Base-by-base conservation (phyloP, 1,140 invertebrate genomes). In the Harpegnathos saltator region DNA sequence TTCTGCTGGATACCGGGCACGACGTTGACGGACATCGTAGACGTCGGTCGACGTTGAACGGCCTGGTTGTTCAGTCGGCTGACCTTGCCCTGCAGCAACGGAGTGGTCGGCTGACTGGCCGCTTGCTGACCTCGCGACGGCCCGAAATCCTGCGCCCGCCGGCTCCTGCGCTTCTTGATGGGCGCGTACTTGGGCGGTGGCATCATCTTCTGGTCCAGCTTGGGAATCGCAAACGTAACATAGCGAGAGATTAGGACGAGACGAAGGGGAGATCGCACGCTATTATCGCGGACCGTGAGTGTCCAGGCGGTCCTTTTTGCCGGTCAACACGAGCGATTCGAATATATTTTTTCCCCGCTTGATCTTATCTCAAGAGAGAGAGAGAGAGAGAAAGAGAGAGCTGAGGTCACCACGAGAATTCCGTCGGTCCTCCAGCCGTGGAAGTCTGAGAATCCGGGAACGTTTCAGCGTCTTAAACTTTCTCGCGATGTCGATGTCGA, bases 161-260 rank as follows among this genome's bases (percentile, higher is more conserved):
- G 96, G 15, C 95, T 95, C 82, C 95, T 94, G 4, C 95, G 94
- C 87, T 97, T 96, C 85, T 96, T 96, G 22, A 96, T 95, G 12
- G 95, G 93, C 15, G 94, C 95, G 86, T 95, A 95, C 88, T 97
- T 97, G 11, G 96, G 96, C 84, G 97, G 97, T n/a, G 96, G 95
- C 95, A 97, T 97, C 92, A 95, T 87, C 78, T 95, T 94, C 38
- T 94, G 93, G 44, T 95, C 95, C 91, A 89, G 19, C 87, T 88
- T 63, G 0, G 9, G 24, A 56, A 71, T 56, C n/a, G 11, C 29
- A 26, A n/a, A 48, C 12, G 9, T 15, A 33, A 68, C 1, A 26
- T 5, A n/a, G 29, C 48, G 15, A 66, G 7, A 78, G 1, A 78
- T 68, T 75, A 75, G 14, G 29, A 33, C 3, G 38, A 9, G 38